Evolutionary conservation across 2,888 invertebrate genomes (phyloP), one percentile per base, ranked within the genome.

Genomic region (Eueremaeus valkanovi): DNA sequence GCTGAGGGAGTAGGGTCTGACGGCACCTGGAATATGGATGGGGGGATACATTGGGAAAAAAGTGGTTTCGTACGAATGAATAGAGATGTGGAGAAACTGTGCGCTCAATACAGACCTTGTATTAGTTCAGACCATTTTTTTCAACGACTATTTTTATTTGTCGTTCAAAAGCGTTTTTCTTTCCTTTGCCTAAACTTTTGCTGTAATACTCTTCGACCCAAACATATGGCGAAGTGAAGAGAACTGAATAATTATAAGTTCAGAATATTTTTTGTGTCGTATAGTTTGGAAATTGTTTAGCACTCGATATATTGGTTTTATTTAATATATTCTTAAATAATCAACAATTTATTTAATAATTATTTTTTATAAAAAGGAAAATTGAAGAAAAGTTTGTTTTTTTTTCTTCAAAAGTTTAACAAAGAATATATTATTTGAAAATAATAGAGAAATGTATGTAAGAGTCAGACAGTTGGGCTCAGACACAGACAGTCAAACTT

Each of bases 221-320:
- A 68, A 68, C 68, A 68, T 68, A 68, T 68, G 68, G 66, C n/a
- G 68, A 55, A 55, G n/a, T n/a, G 21, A 51, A 51, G 55, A 27
- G 27, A 55, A 55, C 27, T 55, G 13, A n/a, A n/a, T n/a, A n/a
- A n/a, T n/a, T n/a, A n/a, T n/a, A n/a, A n/a, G n/a, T n/a, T n/a
- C n/a, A 9, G 45, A 51, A 21, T n/a, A 21, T 51, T 51, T 21
- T 51, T 16, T 51, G n/a, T n/a, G 8, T 51, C 16, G n/a, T 51
- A 45, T 45, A n/a, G n/a, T n/a, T n/a, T n/a, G n/a, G n/a, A n/a
- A n/a, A n/a, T n/a, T n/a, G n/a, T n/a, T n/a, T n/a, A n/a, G n/a
- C n/a, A n/a, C n/a, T n/a, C n/a, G n/a, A n/a, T n/a, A n/a, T n/a
- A n/a, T n/a, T n/a, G n/a, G n/a, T n/a, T n/a, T n/a, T n/a, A n/a